These are phyloP conservation scores for Conistra vaccinii DNA, from an alignment of 2,888 invertebrate species.

Conservation along the genomic window DNA sequence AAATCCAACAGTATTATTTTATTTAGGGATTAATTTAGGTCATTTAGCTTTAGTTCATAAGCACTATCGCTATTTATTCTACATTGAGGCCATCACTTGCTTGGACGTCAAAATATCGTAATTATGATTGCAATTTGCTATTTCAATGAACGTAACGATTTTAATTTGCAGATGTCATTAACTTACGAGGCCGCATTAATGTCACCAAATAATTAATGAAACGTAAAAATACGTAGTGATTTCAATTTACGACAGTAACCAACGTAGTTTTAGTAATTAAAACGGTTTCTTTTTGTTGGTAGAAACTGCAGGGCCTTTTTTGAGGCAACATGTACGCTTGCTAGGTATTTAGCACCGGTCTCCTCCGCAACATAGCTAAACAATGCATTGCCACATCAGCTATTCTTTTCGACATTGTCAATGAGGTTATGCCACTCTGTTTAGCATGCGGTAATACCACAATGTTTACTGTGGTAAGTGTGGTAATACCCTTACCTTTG, in stretches of 20 bases:
- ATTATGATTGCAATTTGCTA: constrained; percentile 26
- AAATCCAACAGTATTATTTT: too few relatives aligned
- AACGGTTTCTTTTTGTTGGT: constrained; percentile 5
- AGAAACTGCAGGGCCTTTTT: background rate
- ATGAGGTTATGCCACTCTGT: constrained; percentile 17
- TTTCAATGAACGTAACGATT: constrained; percentile 29
- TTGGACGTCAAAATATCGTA: constrained; percentile 12
- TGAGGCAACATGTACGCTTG: background rate
- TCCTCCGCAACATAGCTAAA: constrained; percentile 30
- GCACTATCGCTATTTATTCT: too few relatives aligned
- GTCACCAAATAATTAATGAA: constrained; percentile 23
- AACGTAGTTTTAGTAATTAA: constrained; percentile 12
- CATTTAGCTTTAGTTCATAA: too few relatives aligned
- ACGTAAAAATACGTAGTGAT: constrained; percentile 19
- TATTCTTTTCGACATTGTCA: constrained; percentile 47
- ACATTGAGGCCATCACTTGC: constrained; percentile 2
- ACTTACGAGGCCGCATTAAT: constrained; percentile 12
- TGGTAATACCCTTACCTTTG: constrained; percentile 44
- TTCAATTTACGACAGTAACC: background rate
- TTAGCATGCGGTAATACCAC: constrained; percentile 39
- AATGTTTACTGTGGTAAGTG: too few relatives aligned
- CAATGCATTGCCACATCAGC: constrained; percentile 46
- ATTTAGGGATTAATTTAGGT: too few relatives aligned
- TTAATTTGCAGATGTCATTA: constrained; percentile 24
- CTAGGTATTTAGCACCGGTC: constrained; percentile 42